These are phyloP conservation scores for Drosophila histrio DNA, from an alignment of 2,888 invertebrate genomes.

Conservation along the genomic window DNA sequence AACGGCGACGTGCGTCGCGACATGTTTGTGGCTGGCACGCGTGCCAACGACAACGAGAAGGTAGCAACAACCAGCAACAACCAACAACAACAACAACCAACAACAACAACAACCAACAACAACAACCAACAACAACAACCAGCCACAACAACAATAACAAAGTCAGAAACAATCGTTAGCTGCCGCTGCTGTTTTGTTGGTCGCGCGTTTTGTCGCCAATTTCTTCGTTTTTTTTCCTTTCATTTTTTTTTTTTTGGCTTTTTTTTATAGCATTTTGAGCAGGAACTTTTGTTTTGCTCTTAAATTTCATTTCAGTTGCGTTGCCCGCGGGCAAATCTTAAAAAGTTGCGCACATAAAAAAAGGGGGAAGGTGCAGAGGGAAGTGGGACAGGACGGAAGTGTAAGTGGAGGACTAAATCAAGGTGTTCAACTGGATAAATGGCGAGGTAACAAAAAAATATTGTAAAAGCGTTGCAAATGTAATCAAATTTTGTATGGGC, in stretches of 20 bases:
- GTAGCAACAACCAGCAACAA: conserved; percentile 4
- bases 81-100: conserved; percentile 6
- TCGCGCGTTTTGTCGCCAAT: conserved; percentile 31
- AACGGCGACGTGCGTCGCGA: conserved; percentile 59
- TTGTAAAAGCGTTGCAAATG: conserved; percentile 40
- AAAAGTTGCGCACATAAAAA: conserved; percentile 34
- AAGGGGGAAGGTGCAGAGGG: background rate
- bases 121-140: conserved; percentile 2
- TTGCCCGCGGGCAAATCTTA: conserved; percentile 34
- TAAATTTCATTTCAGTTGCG: conserved; percentile 50
- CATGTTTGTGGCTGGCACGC: conserved; percentile 67
- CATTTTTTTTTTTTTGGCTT: background rate
- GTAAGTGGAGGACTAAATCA: conserved; percentile 34
- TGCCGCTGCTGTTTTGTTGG: conserved; percentile 14
- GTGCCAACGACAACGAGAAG: conserved; percentile 48
- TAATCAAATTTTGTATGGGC: conserved; percentile 44
- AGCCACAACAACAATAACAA: conserved; percentile 4
- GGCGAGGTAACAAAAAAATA: conserved; percentile 23
- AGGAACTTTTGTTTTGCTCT: conserved; percentile 51
- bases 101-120: conserved; percentile 4
- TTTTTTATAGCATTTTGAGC: conserved; percentile 40
- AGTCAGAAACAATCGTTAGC: conserved; percentile 27
- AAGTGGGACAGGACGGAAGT: background rate
- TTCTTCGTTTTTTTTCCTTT: conserved; percentile 9
- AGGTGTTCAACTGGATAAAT: conserved; percentile 50